Evolutionary conservation across 1,140 invertebrate genomes (phyloP), one percentile per base, ranked within the genome.

Genomic region (Hyles vespertilio): DNA sequence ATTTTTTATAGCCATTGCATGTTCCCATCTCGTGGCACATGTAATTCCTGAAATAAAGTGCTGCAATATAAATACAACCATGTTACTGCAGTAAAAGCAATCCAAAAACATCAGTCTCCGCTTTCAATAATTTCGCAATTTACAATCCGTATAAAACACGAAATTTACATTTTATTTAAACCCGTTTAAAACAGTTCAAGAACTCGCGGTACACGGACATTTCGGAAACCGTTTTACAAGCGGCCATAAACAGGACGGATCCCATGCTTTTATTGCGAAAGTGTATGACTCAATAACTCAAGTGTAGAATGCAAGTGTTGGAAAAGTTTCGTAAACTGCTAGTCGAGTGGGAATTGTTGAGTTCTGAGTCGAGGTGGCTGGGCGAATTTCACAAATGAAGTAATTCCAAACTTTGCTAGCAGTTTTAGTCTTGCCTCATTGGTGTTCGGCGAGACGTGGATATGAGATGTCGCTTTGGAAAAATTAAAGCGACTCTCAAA

Each of bases 261-360:
- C 50, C 32, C 32, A 51, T 51, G 8, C 22, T 51, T 51, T 51
- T 51, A 51, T 51, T 51, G 48, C 8, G 10, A 51, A 51, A 51
- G 9, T 51, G 7, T 34, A 51, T n/a, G 32, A 51, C 34, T 32
- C 50, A 34, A 34, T 51, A 51, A 51, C 34, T 51, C 32, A 34
- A 51, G 32, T 12, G 32, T 9, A 34, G 50, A 51, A 51, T 51
- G 32, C 50, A 51, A 51, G 50, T 51, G 50, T 51, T 70, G 68
- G 65, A 64, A 65, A 73, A 79, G 72, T 77, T 77, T 40, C 22
- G 64, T 59, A 59, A 73, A 68, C 67, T 65, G 62, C 74, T 60
- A 70, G 61, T 50, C 7, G 58, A 61, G 55, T 70, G 47, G 43
- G 69, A 72, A 57, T 72, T 67, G 51, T 60, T 55, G 52, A 44